Conservation (phyloP, 2,888 invertebrate genomes). For the Blera fallax region DNA sequence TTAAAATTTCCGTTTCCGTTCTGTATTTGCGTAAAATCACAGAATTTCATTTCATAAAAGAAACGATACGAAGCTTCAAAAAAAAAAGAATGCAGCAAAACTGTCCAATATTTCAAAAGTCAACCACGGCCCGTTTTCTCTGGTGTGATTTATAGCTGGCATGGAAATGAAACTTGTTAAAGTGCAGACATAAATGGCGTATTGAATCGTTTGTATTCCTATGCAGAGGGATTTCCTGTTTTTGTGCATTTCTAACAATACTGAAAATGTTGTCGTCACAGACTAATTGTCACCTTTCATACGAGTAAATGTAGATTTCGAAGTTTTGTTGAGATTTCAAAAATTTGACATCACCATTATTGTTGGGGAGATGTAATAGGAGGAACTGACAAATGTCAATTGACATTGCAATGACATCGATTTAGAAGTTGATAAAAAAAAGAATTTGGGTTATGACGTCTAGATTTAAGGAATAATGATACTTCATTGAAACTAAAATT, state of each 20-base stretch:
- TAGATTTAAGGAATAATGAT: no score
- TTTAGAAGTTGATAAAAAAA: no score
- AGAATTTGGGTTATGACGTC: no score
- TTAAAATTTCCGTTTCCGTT: constrained; percentile 72
- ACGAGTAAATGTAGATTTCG: constrained; percentile 40
- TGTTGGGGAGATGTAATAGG: not conserved
- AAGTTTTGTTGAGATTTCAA: constrained; percentile 43
- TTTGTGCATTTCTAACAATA: constrained; percentile 43
- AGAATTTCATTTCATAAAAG: constrained; percentile 70
- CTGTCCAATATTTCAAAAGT: constrained; percentile 73
- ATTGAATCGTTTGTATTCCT: constrained; percentile 59
- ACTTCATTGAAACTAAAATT: no score
- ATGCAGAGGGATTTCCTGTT: constrained; percentile 16
- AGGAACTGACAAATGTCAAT: not conserved
- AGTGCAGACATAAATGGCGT: constrained; percentile 62
- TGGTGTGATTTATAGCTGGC: constrained; percentile 60
- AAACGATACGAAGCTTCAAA: constrained; percentile 26
- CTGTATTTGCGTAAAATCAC: constrained; percentile 72
- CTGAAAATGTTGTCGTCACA: constrained; percentile 43
- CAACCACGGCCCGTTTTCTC: constrained; percentile 70
- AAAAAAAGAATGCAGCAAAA: constrained; percentile 46
- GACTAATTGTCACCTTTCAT: constrained; percentile 69
- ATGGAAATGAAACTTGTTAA: constrained; percentile 65
- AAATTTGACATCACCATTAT: not conserved
- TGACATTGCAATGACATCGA: not conserved